phyloP scores from a whole-genome alignment of 2,888 invertebrate genomes.

The Troilus luridus region DNA sequence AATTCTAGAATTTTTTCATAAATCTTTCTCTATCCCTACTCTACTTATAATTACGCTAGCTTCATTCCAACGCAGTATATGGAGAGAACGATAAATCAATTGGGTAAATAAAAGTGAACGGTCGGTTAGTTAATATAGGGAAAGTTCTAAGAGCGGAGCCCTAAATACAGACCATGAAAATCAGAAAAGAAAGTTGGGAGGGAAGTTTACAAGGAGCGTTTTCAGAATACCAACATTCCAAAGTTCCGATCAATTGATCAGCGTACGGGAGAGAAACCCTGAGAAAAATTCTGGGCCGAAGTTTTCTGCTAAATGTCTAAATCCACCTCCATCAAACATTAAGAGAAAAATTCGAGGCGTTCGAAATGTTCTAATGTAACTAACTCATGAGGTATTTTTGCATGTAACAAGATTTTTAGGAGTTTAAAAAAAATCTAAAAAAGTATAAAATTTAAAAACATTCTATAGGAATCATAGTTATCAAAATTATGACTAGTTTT shows the following conservation, averaged over 20 bases:
- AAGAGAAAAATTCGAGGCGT: too few species aligned
- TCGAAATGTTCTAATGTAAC: too few species aligned
- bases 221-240: not conserved
- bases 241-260: constrained; percentile 27
- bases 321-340: not conserved
- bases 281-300: not conserved
- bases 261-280: not conserved
- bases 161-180: constrained; percentile 31
- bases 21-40: not conserved
- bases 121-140: not conserved
- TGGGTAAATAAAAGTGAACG: not conserved
- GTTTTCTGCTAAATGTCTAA: constrained; percentile 25
- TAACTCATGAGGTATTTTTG: too few species aligned
- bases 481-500: too few species aligned
- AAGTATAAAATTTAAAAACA: too few species aligned
- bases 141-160: not conserved
- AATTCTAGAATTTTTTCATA: too few species aligned
- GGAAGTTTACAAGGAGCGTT: constrained; percentile 7
- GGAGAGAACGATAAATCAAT: not conserved
- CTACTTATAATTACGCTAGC: not conserved
- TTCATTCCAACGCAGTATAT: not conserved
- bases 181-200: constrained; percentile 27
- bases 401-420: too few species aligned
- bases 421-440: too few species aligned
- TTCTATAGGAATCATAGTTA: too few species aligned